Base-by-base conservation (phyloP, 2,113 vertebrate genomes). In the Apaloderma vittatum region DNA sequence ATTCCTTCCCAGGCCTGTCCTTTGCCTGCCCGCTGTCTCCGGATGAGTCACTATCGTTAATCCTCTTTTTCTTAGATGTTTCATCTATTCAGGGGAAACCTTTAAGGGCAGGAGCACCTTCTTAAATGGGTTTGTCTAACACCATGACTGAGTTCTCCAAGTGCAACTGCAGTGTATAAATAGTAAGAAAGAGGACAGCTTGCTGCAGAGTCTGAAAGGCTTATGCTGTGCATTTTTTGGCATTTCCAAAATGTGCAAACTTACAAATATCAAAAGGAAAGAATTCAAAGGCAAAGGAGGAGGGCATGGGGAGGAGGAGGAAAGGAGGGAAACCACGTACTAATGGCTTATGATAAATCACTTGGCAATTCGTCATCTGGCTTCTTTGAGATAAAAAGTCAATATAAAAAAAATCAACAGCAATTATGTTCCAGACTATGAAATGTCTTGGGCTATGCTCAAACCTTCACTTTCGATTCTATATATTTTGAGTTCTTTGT, bases 381-480 rank as follows among this genome's bases (percentile, higher is more conserved):
- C 8, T 90, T 84, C 72, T 93, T 93, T 91, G 71, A 88, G 72
- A 86, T 86, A 94, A 96, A 95, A 95, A 94, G 21, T 17, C 78
- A 74, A 37, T 79, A 79, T 24, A 88, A 37, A 51, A 21, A 40
- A 75, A 58, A 92, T 67, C 57, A 65, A 90, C 36, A 83, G 23
- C 32, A 94, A 90, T 94, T 93, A 77, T 48, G 12, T 80, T 11
- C 37, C 51, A 81, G 63, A 40, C 86, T 89, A 82, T 85, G 66
- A 91, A 81, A 59, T 32, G 22, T 78, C 80, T 66, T 61, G 55
- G 29, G 19, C 17, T 73, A 45, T 9, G 22, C 15, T 94, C 48
- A 84, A 86, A 14, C 22, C 36, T 55, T 74, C 52, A 40, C 9
- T 78, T 94, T 51, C 89, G 59, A 78, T 77, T 91, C 74, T 71